Base-by-base conservation (phyloP, 1,140 invertebrate genomes). In the Penaeus chinensis region DNA sequence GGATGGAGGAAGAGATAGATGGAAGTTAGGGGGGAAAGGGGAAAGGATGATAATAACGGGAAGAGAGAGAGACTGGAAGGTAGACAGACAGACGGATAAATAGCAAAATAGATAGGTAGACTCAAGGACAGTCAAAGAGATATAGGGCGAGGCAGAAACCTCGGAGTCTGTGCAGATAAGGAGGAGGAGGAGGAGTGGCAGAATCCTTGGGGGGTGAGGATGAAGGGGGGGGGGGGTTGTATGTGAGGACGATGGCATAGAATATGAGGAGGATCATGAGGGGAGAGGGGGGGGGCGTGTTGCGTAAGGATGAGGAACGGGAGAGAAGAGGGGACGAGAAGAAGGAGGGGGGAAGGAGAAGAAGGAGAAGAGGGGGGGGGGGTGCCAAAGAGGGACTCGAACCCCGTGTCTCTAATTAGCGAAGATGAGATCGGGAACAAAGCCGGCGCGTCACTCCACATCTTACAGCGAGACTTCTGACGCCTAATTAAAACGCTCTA, bases 401-500 rank as follows among this genome's bases (percentile, higher is more conserved):
- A 79, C 54, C 77, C 20, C 47, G 47, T 79, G 77, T 79, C 77
- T 60, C 77, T 79, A 79, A 79, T 79, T 79, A 79, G 77, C 77
- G 54, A 60, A 79, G 77, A 79, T 79, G 77, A 79, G 77, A 79
- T 79, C 76, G 77, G 32, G 77, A 79, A 79, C 77, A 79, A 79
- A 79, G 77, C 47, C 47, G 77, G 22, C 47, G 77, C 77, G 77
- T 79, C 77, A 79, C 77, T 79, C 77, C 77, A 32, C 77, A 79
- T 79, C 77, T 61, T 61, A 61, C 47, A 79, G 77, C 22, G 47
- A 60, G 47, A 79, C 77, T 79, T 79, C 47, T 79, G 77, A 79
- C 47, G 77, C 77, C 77, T 79, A 79, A 79, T 79, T 79, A 79
- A 79, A 79, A 79, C 77, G 77, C 77, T 79, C 77, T 13, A 79